These are phyloP conservation scores for Lasiurus borealis DNA, from an alignment of 2,113 vertebrate species.

Conservation along the genomic window DNA sequence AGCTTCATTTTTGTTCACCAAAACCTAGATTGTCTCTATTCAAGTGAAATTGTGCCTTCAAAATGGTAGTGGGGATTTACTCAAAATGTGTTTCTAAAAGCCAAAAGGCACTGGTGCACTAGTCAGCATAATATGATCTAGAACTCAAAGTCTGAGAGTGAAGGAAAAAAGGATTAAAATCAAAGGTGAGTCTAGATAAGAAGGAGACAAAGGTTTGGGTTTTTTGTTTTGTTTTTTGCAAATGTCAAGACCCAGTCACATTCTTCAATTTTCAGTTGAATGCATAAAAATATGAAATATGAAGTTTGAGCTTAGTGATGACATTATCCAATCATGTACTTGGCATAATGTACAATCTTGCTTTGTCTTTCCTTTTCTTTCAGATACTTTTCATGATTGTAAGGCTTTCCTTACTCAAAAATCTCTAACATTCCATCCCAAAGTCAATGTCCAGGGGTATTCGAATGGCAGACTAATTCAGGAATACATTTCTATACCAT, in stretches of 20 bases:
- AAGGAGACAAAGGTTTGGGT: not conserved
- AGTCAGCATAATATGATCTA: not conserved
- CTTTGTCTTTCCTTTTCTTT: not conserved
- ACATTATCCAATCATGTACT: slow-evolving; percentile 48
- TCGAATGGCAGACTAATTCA: not conserved
- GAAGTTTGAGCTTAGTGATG: slow-evolving; percentile 20
- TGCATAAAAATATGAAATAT: not conserved
- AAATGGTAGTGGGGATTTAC: slow-evolving; percentile 17
- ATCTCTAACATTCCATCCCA: not conserved
- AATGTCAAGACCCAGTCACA: not conserved
- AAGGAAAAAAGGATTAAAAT: slow-evolving; percentile 14
- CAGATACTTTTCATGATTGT: not conserved
- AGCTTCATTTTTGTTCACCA: slow-evolving; percentile 52
- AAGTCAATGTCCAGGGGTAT: not conserved
- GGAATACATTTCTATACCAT: not conserved
- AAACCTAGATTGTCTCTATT: slow-evolving; percentile 53
- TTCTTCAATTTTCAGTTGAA: not conserved
- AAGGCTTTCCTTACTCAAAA: not conserved
- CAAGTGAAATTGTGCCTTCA: slow-evolving; percentile 65
- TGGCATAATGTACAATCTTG: slow-evolving; percentile 5
- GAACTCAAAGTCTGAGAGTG: not conserved
- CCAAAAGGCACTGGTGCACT: not conserved
- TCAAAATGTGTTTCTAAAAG: slow-evolving; percentile 14
- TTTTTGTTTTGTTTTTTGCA: not conserved
- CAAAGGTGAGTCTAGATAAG: not conserved